Evolutionary conservation across 1,140 invertebrate genomes (phyloP).

Genomic region (Diplogasteroides magnus): DNA sequence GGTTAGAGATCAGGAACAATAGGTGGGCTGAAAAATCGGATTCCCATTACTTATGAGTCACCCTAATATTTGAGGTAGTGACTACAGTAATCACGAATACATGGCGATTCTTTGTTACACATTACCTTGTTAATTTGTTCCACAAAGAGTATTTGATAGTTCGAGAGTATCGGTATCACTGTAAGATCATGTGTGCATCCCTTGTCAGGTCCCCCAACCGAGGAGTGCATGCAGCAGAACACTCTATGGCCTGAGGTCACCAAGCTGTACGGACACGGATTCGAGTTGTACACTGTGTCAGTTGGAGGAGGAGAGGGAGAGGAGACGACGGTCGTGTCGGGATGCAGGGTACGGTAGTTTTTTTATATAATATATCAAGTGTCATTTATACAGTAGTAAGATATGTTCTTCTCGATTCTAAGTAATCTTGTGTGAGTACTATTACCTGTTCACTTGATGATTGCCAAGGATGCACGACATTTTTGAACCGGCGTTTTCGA

Average conservation of each 20-base stretch:
- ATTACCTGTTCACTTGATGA: conserved; percentile 14
- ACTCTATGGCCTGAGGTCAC: conserved; percentile 91
- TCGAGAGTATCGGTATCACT: too few relatives aligned
- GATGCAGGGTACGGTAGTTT: neutral
- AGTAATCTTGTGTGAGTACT: neutral
- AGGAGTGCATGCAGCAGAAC: conserved; percentile 80
- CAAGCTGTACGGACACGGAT: conserved; percentile 70
- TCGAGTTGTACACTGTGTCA: conserved; percentile 80
- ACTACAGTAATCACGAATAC: too few relatives aligned
- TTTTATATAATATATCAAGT: conserved; percentile 62
- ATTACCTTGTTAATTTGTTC: too few relatives aligned
- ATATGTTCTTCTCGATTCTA: conserved; percentile 59
- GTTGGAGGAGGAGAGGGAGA: conserved; percentile 56
- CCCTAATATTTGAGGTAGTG: too few relatives aligned
- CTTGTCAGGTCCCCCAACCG: conserved; percentile 60
- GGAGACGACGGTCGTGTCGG: neutral
- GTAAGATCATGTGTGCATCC: too few relatives aligned
- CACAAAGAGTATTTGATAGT: too few relatives aligned
- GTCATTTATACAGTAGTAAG: conserved; percentile 81
- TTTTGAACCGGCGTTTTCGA: neutral
- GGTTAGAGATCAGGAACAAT: too few relatives aligned
- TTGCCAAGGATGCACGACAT: neutral
- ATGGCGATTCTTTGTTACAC: too few relatives aligned
- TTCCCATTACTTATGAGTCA: too few relatives aligned
- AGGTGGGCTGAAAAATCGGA: too few relatives aligned